These are phyloP conservation scores for Melitaea cinxia DNA, from an alignment of 1,140 invertebrate genomes.

Conservation along the genomic window DNA sequence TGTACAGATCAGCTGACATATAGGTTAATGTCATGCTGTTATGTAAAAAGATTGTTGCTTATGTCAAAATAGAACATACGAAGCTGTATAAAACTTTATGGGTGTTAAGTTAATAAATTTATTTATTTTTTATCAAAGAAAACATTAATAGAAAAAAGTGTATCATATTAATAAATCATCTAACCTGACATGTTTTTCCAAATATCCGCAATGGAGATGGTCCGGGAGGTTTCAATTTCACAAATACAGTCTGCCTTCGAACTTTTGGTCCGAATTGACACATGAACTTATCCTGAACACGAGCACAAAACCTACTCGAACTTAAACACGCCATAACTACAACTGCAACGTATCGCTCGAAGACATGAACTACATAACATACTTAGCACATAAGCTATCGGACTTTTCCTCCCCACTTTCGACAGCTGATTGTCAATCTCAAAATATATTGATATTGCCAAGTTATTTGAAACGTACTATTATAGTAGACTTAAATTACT, in stretches of 20 bases:
- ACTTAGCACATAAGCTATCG: slow-evolving; percentile 62
- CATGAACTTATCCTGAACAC: slow-evolving; percentile 87
- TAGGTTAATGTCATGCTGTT: slow-evolving; percentile 76
- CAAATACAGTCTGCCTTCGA: slow-evolving; percentile 84
- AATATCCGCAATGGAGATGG: slow-evolving; percentile 81
- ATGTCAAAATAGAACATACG: slow-evolving; percentile 23
- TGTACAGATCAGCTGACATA: slow-evolving; percentile 70
- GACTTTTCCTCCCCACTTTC: slow-evolving; percentile 77
- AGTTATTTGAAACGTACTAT: neutral
- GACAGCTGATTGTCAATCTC: slow-evolving; percentile 76
- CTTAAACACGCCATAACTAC: slow-evolving; percentile 89
- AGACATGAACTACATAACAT: slow-evolving; percentile 76
- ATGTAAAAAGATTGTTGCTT: slow-evolving; percentile 64
- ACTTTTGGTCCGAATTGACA: slow-evolving; percentile 87
- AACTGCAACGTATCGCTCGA: slow-evolving; percentile 84
- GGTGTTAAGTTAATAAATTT: neutral
- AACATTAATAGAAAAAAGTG: neutral
- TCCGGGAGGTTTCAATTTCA: slow-evolving; percentile 83
- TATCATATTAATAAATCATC: slow-evolving; percentile 46
- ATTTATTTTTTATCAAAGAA: neutral
- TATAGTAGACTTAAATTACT: neutral
- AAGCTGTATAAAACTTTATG: neutral
- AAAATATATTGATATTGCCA: slow-evolving; percentile 48
- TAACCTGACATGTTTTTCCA: slow-evolving; percentile 82
- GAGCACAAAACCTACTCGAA: slow-evolving; percentile 89